A percentile compares a stretch with the other conserved stretches of the same genome.
These are phyloP conservation scores for Andrena flavipes DNA, from an alignment of 2,888 invertebrate species.

Conservation along the genomic window DNA sequence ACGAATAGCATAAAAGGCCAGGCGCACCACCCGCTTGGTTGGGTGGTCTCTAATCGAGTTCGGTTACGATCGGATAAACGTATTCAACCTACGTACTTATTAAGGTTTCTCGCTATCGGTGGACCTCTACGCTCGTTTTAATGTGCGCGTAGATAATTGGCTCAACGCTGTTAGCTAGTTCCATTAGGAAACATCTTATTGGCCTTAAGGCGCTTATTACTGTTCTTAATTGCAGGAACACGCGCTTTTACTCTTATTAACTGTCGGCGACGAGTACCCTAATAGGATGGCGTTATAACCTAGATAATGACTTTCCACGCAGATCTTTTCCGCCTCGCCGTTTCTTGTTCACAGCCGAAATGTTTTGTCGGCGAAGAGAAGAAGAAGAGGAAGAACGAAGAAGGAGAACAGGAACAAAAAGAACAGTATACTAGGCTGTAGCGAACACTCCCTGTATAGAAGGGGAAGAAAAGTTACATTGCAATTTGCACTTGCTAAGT, in stretches of 20 bases:
- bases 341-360: conserved; percentile 25
- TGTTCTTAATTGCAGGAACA: conserved; percentile 80
- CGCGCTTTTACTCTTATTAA: conserved; percentile 81
- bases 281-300: conserved; percentile 74
- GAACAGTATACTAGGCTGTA: no score
- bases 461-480: no score
- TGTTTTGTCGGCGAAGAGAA: neutral
- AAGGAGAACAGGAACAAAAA: neutral
- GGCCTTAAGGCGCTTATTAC: conserved; percentile 83
- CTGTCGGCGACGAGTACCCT: conserved; percentile 75
- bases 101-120: conserved; percentile 53
- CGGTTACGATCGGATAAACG: conserved; percentile 45
- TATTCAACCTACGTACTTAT: conserved; percentile 32
- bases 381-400: neutral
- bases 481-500: neutral
- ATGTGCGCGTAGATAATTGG: conserved; percentile 80
- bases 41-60: conserved; percentile 37
- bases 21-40: conserved; percentile 1
- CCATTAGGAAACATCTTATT: conserved; percentile 84
- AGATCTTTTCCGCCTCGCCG: conserved; percentile 51
- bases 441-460: no score
- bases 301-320: conserved; percentile 72
- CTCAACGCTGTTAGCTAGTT: conserved; percentile 79
- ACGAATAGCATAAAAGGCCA: conserved; percentile 10
- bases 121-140: conserved; percentile 66